These are phyloP conservation scores for Ditula angustiorana DNA, from an alignment of 2,888 invertebrate genomes.

Conservation along the genomic window DNA sequence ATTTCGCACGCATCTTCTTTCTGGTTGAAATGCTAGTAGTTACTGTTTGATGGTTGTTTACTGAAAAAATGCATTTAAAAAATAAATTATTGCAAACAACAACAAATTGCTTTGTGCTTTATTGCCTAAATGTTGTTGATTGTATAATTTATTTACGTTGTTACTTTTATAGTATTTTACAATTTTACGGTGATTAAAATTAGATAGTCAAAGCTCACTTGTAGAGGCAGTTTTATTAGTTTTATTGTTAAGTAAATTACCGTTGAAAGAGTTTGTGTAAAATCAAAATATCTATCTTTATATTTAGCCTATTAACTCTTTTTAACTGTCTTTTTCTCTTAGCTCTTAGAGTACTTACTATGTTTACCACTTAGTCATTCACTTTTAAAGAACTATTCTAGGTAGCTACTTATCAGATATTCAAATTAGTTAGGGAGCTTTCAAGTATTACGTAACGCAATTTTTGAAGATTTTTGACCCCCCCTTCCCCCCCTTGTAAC, in stretches of 20 bases:
- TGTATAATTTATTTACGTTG: background rate
- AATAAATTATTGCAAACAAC: conserved; percentile 1
- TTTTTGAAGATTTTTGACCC: too few species aligned
- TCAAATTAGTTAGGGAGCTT: too few species aligned
- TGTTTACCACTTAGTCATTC: background rate
- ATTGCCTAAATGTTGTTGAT: background rate
- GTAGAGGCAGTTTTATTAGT: background rate
- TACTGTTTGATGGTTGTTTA: conserved; percentile 6
- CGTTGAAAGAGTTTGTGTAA: background rate
- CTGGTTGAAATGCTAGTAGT: conserved; percentile 22
- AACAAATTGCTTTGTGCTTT: conserved; percentile 5
- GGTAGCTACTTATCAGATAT: too few species aligned
- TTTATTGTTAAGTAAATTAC: background rate
- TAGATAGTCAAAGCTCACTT: background rate
- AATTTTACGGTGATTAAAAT: background rate
- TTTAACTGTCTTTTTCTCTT: background rate
- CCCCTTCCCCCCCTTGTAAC: too few species aligned
- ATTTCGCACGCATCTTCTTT: conserved; percentile 48
- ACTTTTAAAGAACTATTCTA: background rate
- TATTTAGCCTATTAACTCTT: background rate
- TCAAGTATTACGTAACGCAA: too few species aligned
- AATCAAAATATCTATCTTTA: too few species aligned
- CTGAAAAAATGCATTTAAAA: background rate
- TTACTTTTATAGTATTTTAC: background rate
- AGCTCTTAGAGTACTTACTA: background rate